Evolutionary conservation across 2,888 invertebrate genomes (phyloP), one percentile per base, ranked within the genome.

Genomic region (Embidobia sp.): DNA sequence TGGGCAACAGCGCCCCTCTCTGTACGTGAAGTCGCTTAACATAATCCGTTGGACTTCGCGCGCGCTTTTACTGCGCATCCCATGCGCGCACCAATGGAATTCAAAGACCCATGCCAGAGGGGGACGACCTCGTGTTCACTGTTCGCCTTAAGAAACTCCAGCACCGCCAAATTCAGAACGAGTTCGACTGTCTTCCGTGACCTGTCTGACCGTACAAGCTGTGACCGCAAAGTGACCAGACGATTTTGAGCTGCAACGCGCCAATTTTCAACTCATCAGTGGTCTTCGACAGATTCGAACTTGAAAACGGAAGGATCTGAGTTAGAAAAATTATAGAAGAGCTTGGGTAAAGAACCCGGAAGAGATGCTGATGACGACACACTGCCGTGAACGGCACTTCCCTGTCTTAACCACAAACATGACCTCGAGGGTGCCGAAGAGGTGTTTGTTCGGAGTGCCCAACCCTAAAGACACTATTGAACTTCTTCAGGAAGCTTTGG

Each of bases 371-470:
- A 87, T 84, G 55, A 84, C 88, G 49, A 86, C 87, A 73, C 81
- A 85, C 51, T 84, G 87, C 79, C 87, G 87, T 18, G 88, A 88
- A 35, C 83, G 87, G 81, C 86, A 87, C 57, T 86, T 87, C 69
- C 83, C 84, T 40, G 85, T 85, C 78, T 70, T 87, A 59, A 80
- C 87, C 40, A 48, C 83, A 72, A 82, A 82, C 70, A 83, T 84
- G 79, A 85, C 85, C 78, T 80, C 82, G 42, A 85, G 86, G 37
- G 87, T 87, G 55, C 87, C 89, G 59, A 85, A 87, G 51, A 83
- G 89, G 46, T 93, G 93, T 83, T 86, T 93, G 1, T 93, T 93
- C 81, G 93, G 93, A 5, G 90, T 91, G 1, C 91, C 93, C 7
- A 92, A 92, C 81, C 87, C 92, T 2, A 91, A 91, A 18, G 93